Percentiles rank a stretch among this genome's conserved stretches.
phyloP scores from a whole-genome alignment of 2,113 vertebrate genomes.

The Vombatus ursinus region DNA sequence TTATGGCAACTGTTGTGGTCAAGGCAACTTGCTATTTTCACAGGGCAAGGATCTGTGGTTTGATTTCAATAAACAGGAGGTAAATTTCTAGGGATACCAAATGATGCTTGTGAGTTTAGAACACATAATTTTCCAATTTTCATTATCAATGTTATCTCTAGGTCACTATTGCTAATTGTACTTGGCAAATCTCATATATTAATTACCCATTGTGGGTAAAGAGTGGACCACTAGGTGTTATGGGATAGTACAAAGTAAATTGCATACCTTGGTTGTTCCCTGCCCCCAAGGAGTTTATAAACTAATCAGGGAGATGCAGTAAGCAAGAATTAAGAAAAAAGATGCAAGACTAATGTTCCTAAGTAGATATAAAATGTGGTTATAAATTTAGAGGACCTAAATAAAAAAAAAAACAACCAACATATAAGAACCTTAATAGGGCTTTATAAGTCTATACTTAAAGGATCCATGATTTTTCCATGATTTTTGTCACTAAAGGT shows the following conservation, averaged over 20 bases:
- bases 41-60: not conserved
- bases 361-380: not conserved
- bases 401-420: no score
- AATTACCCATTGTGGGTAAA: not conserved
- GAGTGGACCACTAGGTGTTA: not conserved
- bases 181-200: not conserved
- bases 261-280: not conserved
- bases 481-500: not conserved
- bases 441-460: not conserved
- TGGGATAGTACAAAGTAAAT: not conserved
- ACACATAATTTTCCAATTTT: not conserved
- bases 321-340: not conserved
- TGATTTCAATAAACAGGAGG: conserved; percentile 41
- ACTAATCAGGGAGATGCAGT: not conserved
- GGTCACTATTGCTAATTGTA: conserved; percentile 5
- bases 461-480: not conserved
- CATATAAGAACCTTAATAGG: not conserved
- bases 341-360: not conserved
- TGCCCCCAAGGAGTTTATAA: not conserved
- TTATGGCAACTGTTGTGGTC: not conserved
- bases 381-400: not conserved
- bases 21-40: conserved; percentile 27
- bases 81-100: not conserved
- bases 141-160: conserved; percentile 23
- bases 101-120: not conserved